Evolutionary conservation across 1,140 invertebrate species (phyloP).

Genomic region (Glomeris maerens): DNA sequence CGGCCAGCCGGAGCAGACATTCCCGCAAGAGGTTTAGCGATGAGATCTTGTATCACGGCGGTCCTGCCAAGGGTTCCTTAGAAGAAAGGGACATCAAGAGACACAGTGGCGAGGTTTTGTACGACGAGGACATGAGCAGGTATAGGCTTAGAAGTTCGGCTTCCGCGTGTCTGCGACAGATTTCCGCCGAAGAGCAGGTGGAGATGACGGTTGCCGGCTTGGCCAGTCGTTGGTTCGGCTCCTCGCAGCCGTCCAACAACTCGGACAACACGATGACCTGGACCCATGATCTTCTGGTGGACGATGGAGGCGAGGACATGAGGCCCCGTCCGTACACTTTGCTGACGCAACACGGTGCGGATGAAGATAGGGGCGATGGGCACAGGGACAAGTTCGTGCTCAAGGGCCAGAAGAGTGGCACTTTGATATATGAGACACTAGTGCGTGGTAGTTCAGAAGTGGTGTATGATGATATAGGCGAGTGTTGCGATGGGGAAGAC

Average conservation of each 20-base stretch:
- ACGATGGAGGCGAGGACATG: slow-evolving; percentile 8
- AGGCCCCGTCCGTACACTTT: neutral
- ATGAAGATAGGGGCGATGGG: neutral
- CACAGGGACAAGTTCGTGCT: neutral
- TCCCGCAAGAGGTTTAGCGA: slow-evolving; percentile 51
- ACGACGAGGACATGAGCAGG: slow-evolving; percentile 17
- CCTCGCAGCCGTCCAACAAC: too few species aligned
- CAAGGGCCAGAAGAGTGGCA: neutral
- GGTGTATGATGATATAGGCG: slow-evolving; percentile 68
- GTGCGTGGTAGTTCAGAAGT: slow-evolving; percentile 53
- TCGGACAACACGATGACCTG: slow-evolving; percentile 11
- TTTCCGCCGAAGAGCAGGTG: slow-evolving; percentile 17
- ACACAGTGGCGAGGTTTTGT: slow-evolving; percentile 16
- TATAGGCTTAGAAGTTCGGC: slow-evolving; percentile 15
- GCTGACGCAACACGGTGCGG: neutral
- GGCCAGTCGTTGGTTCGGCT: too few species aligned
- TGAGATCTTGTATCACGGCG: slow-evolving; percentile 30
- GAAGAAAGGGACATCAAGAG: slow-evolving; percentile 27
- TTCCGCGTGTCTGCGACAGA: slow-evolving; percentile 10
- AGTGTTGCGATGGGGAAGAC: slow-evolving; percentile 25
- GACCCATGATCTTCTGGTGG: slow-evolving; percentile 16
- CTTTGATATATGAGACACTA: slow-evolving; percentile 23
- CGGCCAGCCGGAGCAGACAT: slow-evolving; percentile 63
- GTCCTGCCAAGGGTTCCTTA: slow-evolving; percentile 27
- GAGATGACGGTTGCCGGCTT: slow-evolving; percentile 20